Conservation (phyloP, 2,113 vertebrate genomes). For the Chamaetylas fuelleborni region DNA sequence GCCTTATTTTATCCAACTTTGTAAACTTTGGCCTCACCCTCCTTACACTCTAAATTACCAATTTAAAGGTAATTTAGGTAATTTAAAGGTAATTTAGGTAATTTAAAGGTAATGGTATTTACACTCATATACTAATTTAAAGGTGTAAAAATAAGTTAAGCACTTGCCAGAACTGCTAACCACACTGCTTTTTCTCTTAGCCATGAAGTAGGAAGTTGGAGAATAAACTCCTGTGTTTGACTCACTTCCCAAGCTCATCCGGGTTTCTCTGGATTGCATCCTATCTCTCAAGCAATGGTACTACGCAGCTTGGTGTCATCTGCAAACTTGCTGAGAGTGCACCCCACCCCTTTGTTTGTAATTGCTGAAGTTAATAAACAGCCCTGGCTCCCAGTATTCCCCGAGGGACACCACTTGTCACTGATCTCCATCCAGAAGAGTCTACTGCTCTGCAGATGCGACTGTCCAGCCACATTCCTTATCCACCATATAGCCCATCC, state of each 20-base stretch:
- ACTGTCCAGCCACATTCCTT: background rate
- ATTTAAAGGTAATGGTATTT: background rate
- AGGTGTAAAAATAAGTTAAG: background rate
- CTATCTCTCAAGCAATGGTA: background rate
- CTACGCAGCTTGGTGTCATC: background rate
- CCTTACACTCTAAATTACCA: background rate
- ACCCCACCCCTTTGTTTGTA: background rate
- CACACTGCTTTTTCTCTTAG: background rate
- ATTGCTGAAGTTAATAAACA: background rate
- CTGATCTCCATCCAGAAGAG: background rate
- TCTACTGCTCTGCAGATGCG: rapidly evolving
- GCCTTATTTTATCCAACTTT: background rate
- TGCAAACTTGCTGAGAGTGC: background rate
- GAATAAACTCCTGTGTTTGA: background rate
- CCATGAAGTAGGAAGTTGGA: background rate
- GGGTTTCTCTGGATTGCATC: background rate
- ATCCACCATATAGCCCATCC: background rate
- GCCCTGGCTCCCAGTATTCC: background rate
- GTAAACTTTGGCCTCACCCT: background rate
- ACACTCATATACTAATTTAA: background rate
- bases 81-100: background rate
- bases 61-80: background rate
- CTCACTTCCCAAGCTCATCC: background rate
- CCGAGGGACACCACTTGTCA: background rate
- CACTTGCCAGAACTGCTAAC: background rate